Percentiles rank a stretch among this genome's conserved stretches.
phyloP scores from a whole-genome alignment of 2,113 vertebrate species.

The Sula dactylatra region DNA sequence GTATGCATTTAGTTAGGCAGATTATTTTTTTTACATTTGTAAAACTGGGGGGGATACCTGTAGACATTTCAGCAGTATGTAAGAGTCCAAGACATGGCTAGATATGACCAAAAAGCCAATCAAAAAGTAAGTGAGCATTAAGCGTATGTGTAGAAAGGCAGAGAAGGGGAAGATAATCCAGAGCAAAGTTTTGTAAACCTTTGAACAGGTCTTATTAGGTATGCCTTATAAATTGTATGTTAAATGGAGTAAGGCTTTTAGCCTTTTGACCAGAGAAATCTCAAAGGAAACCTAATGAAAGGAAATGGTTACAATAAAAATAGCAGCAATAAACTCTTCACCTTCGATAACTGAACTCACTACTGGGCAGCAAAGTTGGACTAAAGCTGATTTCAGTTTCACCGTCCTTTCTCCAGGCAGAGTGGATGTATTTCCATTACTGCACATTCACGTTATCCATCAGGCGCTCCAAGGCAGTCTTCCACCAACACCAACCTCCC shows the following conservation, averaged over 20 bases:
- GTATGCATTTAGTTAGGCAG: background rate
- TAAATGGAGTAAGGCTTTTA: background rate
- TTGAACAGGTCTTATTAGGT: background rate
- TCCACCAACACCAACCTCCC: fast-evolving
- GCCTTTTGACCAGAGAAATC: background rate
- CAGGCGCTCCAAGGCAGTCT: background rate
- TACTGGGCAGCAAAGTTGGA: background rate
- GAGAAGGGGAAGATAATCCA: background rate
- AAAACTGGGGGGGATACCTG: background rate
- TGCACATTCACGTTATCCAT: fast-evolving
- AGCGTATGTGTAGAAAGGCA: background rate
- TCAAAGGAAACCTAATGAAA: background rate
- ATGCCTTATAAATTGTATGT: background rate
- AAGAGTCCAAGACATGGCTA: background rate
- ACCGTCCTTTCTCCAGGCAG: background rate
- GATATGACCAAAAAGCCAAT: background rate
- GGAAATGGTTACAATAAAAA: background rate
- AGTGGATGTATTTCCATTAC: background rate
- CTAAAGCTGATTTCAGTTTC: background rate
- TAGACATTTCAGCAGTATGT: background rate
- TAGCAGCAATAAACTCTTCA: background rate
- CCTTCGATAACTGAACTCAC: background rate
- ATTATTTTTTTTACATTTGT: background rate
- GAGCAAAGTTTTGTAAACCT: background rate
- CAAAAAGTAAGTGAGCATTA: background rate